Conservation (phyloP, 2,888 invertebrate species). For the Colletes collaris region DNA sequence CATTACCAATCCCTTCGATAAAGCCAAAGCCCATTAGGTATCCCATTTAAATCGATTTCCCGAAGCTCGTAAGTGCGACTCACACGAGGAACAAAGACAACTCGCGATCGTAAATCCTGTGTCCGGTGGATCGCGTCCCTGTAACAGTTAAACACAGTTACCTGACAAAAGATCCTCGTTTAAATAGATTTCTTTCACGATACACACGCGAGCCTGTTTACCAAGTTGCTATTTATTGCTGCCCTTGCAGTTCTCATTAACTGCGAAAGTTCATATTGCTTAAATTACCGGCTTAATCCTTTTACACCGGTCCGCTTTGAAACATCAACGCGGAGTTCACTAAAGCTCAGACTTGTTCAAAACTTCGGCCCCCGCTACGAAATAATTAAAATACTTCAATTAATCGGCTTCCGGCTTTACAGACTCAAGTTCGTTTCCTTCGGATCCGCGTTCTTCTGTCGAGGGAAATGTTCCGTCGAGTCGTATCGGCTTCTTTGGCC, state of each 20-base stretch:
- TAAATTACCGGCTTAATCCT: slow-evolving; percentile 56
- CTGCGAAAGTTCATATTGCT: slow-evolving; percentile 52
- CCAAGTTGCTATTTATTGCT: slow-evolving; percentile 36
- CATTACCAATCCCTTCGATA: background rate
- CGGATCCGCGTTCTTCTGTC: background rate
- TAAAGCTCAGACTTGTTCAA: slow-evolving; percentile 48
- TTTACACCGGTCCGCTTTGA: slow-evolving; percentile 39
- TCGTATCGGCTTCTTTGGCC: slow-evolving; percentile 3
- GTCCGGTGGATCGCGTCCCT: background rate
- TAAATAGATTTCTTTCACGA: slow-evolving; percentile 43
- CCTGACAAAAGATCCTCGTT: slow-evolving; percentile 23
- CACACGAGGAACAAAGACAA: background rate
- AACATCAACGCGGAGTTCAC: slow-evolving; percentile 39
- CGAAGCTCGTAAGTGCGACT: slow-evolving; percentile 6
- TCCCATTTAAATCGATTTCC: background rate
- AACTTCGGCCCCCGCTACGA: slow-evolving; percentile 46
- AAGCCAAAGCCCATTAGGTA: background rate
- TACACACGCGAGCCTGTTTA: slow-evolving; percentile 15
- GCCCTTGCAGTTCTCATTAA: slow-evolving; percentile 36
- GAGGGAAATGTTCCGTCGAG: background rate
- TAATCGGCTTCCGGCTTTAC: slow-evolving; percentile 45
- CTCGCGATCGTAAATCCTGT: slow-evolving; percentile 13
- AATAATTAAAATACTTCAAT: slow-evolving; percentile 68
- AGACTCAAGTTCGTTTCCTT: slow-evolving; percentile 44
- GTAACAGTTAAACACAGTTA: slow-evolving; percentile 10